Evolutionary conservation across 2,888 invertebrate genomes (phyloP).

Genomic region (Amiota communis): DNA sequence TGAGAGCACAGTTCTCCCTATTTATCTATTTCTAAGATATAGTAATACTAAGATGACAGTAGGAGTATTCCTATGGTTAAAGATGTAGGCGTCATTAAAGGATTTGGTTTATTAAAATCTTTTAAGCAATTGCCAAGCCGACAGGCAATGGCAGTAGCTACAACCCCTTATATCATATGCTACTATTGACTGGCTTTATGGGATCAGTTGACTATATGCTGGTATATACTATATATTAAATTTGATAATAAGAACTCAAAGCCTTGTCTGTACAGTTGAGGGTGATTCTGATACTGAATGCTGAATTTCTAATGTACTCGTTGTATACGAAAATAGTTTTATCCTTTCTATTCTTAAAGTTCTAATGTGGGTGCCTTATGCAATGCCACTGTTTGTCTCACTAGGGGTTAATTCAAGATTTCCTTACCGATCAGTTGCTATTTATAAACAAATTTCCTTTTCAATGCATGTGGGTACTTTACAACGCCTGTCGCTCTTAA

Average conservation of each 20-base stretch:
- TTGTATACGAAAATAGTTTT: constrained; percentile 6
- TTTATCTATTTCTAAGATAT: no score
- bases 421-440: constrained; percentile 38
- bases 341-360: neutral
- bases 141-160: constrained; percentile 41
- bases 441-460: constrained; percentile 41
- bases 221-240: constrained; percentile 38
- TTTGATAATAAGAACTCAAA: constrained; percentile 17
- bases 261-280: constrained; percentile 32
- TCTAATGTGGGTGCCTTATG: constrained; percentile 47
- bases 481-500: constrained; percentile 56
- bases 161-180: constrained; percentile 42
- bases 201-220: constrained; percentile 47
- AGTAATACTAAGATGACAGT: neutral
- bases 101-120: constrained; percentile 48
- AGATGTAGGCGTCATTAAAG: constrained; percentile 23
- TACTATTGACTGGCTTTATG: neutral
- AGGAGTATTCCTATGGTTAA: neutral
- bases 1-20: constrained; percentile 37
- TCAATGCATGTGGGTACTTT: constrained; percentile 14
- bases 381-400: neutral
- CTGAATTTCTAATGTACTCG: neutral
- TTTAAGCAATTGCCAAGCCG: constrained; percentile 58
- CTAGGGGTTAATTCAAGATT: neutral
- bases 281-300: constrained; percentile 30